Percentiles rank a stretch among this genome's conserved stretches.
Conservation (phyloP, 1,140 invertebrate genomes). For the Drosophila saltans region DNA sequence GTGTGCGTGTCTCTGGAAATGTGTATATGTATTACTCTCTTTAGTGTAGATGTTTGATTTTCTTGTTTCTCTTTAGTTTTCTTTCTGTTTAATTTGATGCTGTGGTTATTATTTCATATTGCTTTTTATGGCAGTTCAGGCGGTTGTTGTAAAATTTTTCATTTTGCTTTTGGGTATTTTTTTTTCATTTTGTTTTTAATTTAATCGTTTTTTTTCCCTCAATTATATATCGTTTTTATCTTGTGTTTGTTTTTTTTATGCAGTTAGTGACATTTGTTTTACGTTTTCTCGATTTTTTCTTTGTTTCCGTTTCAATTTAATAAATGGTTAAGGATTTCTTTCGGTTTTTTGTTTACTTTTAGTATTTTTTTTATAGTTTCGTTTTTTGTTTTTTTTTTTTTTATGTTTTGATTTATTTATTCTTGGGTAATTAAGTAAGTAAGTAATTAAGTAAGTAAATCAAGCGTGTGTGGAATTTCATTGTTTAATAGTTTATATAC, state of each 20-base stretch:
- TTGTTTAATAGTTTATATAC: conserved; percentile 22
- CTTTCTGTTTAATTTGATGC: conserved; percentile 17
- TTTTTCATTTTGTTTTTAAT: conserved; percentile 11
- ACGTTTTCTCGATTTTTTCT: not conserved
- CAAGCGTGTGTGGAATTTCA: conserved; percentile 38
- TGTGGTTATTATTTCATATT: conserved; percentile 61
- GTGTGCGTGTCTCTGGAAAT: conserved; percentile 7
- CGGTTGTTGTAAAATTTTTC: conserved; percentile 54
- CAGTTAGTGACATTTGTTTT: conserved; percentile 28
- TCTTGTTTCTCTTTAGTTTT: not conserved
- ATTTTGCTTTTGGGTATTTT: conserved; percentile 14
- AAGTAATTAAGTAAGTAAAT: conserved; percentile 35
- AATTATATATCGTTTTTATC: conserved; percentile 6
- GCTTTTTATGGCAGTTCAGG: conserved; percentile 79
- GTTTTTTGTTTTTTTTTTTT: not conserved
- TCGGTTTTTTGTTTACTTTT: conserved; percentile 28
- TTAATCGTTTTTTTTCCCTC: not conserved
- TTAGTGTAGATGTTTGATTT: conserved; percentile 16
- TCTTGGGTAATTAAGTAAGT: conserved; percentile 32
- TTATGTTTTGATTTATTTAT: conserved; percentile 31
- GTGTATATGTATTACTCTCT: conserved; percentile 26
- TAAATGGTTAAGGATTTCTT: conserved; percentile 23
- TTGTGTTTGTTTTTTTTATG: conserved; percentile 13
- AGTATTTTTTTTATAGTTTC: conserved; percentile 1
- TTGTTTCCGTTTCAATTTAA: conserved; percentile 18